Base-by-base conservation (phyloP, 2,113 vertebrate species). In the Urocynchramus pylzowi region DNA sequence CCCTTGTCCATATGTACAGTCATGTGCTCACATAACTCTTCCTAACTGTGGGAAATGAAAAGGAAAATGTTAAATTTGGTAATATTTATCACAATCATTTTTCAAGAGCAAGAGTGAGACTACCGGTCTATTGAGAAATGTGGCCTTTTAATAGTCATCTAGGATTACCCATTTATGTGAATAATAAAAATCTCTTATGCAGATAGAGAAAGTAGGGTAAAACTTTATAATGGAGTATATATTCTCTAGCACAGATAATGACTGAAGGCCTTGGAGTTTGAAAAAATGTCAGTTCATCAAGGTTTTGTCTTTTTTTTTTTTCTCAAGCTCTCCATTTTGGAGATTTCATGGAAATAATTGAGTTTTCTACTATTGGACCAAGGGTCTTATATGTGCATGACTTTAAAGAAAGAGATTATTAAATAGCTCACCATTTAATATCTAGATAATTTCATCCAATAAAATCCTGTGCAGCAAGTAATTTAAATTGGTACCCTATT, bases 401-500 rank as follows among this genome's bases (percentile, higher is more conserved):
- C 70, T 93, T 94, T 61, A 90, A 93, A 84, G 85, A 91, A 90
- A 52, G 78, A 82, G 64, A 94, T 94, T 96, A 97, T 96, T 97
- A 95, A 95, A 74, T 94, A 97, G 84, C 80, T 91, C 78, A 69
- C 77, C 41, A 77, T 84, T 87, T 96, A 95, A 93, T 95, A 96
- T 96, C 56, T 85, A 93, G 96, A 97, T 97, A 95, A 97, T 97
- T 96, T 93, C 60, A 2, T 73, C 73, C 93, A 94, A 92, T 97
- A 95, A 97, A 97, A 95, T 92, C 35, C 69, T 87, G 47, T 82
- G 86, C 95, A 90, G 92, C 93, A 94, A 96, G 90, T 96, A 94
- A 95, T 96, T 95, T 96, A 97, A 96, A 96, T 95, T 88, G 94
- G 90, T 94, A 93, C 54, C 80, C 91, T 97, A 97, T 97, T 97